These are phyloP conservation scores for Brachyrhaphis roseni DNA, from an alignment of 2,797 vertebrate species.

Conservation along the genomic window DNA sequence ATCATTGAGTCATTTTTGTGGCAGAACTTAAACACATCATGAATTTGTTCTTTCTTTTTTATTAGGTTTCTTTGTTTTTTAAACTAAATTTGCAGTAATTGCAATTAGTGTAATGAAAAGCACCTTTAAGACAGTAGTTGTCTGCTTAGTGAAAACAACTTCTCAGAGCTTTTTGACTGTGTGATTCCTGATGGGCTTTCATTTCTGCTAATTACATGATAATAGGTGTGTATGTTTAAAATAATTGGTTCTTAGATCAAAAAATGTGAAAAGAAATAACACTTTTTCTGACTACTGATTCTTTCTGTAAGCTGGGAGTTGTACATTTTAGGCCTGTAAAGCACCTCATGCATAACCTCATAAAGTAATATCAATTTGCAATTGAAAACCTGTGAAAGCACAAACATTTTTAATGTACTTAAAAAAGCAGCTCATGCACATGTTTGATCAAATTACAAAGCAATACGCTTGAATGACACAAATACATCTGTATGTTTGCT, in stretches of 20 bases:
- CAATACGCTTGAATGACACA: background rate
- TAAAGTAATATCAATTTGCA: conserved; percentile 25
- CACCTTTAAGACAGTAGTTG: background rate
- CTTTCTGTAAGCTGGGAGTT: conserved; percentile 30
- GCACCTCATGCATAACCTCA: conserved; percentile 39
- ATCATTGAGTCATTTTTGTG: background rate
- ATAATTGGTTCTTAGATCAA: background rate
- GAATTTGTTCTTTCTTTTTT: background rate
- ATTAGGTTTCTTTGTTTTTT: background rate
- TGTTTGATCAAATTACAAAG: background rate
- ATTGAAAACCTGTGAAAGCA: conserved; percentile 57
- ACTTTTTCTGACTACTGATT: background rate
- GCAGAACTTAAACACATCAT: background rate
- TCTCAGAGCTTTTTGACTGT: background rate
- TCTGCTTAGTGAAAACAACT: background rate
- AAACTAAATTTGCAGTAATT: background rate
- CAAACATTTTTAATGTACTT: conserved; percentile 47
- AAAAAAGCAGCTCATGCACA: conserved; percentile 10
- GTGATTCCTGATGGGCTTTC: background rate
- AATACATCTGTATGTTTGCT: background rate
- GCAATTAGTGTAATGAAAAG: background rate
- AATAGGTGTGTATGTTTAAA: background rate
- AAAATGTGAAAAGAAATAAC: background rate
- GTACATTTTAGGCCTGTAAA: conserved; percentile 42
- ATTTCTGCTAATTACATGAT: background rate